phyloP scores from a whole-genome alignment of 2,113 vertebrate genomes.

The Lepisosteus osseus region DNA sequence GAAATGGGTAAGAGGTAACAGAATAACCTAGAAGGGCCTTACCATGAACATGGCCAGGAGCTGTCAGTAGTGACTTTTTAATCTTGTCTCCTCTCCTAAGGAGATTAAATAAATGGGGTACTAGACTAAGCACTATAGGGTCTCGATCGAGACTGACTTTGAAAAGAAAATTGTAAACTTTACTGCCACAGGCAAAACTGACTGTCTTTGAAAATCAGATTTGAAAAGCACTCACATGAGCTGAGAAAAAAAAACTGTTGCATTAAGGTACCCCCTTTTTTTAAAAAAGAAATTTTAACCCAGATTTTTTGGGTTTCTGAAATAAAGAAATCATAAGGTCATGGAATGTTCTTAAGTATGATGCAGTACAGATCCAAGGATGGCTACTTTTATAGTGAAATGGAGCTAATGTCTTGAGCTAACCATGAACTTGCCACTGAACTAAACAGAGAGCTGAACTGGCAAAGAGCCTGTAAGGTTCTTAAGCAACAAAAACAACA shows the following conservation, averaged over 20 bases:
- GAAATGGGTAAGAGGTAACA: slow-evolving; percentile 99
- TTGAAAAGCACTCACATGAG: slow-evolving; percentile 65
- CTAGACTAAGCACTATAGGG: slow-evolving; percentile 88
- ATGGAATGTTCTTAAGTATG: slow-evolving; percentile 20
- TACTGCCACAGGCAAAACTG: slow-evolving; percentile 69
- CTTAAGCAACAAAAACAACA: slow-evolving; percentile 62
- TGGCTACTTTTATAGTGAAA: slow-evolving; percentile 59
- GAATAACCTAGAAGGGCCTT: slow-evolving; percentile 76
- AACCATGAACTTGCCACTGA: slow-evolving; percentile 29
- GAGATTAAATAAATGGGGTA: slow-evolving; percentile 90
- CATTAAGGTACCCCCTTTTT: slow-evolving; percentile 83
- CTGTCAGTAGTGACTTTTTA: slow-evolving; percentile 46
- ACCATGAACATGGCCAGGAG: slow-evolving; percentile 61
- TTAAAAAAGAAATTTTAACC: slow-evolving; percentile 83
- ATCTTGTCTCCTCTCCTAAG: slow-evolving; percentile 87
- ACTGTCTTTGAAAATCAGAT: slow-evolving; percentile 49
- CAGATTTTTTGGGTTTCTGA: slow-evolving; percentile 94
- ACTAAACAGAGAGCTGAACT: slow-evolving; percentile 59
- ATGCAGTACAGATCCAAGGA: slow-evolving; percentile 47
- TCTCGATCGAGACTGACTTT: slow-evolving; percentile 72
- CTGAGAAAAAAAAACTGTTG: slow-evolving; percentile 54
- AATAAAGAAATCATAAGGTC: slow-evolving; percentile 29
- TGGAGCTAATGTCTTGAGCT: slow-evolving; percentile 40
- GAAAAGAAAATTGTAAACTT: slow-evolving; percentile 68
- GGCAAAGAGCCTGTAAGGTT: slow-evolving; percentile 68